Percentiles rank a stretch among this genome's conserved stretches.
phyloP scores from a whole-genome alignment of 2,888 invertebrate genomes.

The Andrena dorsata region DNA sequence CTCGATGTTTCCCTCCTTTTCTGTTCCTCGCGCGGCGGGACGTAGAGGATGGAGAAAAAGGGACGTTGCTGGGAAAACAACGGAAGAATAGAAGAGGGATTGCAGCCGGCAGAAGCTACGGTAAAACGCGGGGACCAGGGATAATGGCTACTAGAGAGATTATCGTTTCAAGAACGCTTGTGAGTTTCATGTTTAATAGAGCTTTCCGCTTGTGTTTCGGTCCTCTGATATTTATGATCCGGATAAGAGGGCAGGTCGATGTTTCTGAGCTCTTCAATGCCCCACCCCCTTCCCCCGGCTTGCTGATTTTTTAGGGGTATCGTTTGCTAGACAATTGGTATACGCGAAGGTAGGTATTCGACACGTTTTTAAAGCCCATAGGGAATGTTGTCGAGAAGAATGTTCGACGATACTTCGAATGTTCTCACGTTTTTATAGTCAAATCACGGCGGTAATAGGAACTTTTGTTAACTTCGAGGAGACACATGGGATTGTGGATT shows the following conservation, averaged over 20 bases:
- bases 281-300: not conserved
- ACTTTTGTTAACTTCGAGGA: no score
- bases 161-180: constrained; percentile 45
- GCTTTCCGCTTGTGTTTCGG: constrained; percentile 20
- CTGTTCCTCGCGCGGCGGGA: not conserved
- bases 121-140: constrained; percentile 26
- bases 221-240: constrained; percentile 38
- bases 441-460: no score
- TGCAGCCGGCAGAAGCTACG: constrained; percentile 17
- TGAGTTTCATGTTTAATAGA: constrained; percentile 33
- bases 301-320: not conserved
- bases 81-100: constrained; percentile 27
- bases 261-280: not conserved
- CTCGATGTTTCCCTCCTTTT: not conserved
- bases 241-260: constrained; percentile 6
- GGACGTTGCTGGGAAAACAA: constrained; percentile 4
- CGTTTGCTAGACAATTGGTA: not conserved
- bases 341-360: not conserved
- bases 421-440: no score
- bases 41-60: not conserved
- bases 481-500: no score
- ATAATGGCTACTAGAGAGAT: constrained; percentile 41
- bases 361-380: not conserved
- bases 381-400: not conserved
- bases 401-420: not conserved